Percentiles rank a stretch among this genome's conserved stretches.
Conservation (phyloP, 2,113 vertebrate genomes). For the Nyctereutes procyonoides region DNA sequence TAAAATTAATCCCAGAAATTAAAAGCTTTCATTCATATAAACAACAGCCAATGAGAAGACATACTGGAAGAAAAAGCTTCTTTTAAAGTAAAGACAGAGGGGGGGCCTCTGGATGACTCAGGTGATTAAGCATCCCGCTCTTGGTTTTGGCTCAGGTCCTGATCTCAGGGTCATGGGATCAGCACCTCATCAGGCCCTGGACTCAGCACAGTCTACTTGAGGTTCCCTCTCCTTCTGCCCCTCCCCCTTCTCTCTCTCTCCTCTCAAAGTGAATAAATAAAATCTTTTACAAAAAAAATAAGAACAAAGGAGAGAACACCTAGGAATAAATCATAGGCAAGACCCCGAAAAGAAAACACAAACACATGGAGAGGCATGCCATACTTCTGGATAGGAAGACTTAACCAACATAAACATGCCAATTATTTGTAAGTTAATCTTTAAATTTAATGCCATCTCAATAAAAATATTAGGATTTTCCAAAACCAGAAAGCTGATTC, state of each 20-base stretch:
- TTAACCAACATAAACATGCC: neutral
- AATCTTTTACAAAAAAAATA: neutral
- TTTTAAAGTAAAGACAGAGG: neutral
- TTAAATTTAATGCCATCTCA: neutral
- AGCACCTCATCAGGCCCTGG: neutral
- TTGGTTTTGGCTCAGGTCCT: neutral
- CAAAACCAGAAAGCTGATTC: neutral
- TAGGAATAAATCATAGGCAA: neutral
- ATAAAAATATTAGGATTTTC: neutral
- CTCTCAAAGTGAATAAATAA: neutral
- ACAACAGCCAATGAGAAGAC: neutral
- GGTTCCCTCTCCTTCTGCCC: neutral
- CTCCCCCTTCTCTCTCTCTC: neutral
- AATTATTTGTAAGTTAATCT: neutral
- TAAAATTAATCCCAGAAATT: constrained; percentile 1
- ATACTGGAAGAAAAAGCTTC: neutral
- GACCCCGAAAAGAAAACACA: neutral
- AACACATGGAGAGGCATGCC: neutral
- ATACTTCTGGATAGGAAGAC: neutral
- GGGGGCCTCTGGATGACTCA: neutral
- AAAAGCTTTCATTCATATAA: constrained; percentile 12
- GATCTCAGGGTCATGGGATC: neutral
- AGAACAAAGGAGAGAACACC: neutral
- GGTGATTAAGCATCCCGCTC: neutral
- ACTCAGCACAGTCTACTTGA: neutral